Evolutionary conservation across 1,140 invertebrate species (phyloP).

Genomic region (Drosophila athabasca): DNA sequence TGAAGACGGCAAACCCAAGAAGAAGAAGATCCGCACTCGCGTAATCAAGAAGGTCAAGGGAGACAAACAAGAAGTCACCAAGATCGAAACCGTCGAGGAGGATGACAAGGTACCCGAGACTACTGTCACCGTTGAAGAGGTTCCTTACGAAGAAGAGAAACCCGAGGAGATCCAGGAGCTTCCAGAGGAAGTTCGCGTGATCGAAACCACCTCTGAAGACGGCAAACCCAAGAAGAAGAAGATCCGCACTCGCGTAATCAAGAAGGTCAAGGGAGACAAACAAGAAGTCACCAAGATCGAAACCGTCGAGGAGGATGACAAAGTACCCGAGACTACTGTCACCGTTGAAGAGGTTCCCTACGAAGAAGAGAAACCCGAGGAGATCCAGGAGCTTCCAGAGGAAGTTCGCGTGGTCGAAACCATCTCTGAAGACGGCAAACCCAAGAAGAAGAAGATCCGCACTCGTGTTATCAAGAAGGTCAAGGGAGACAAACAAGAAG

Average conservation of each 20-base stretch:
- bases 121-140: slow-evolving; percentile 6
- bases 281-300: no score
- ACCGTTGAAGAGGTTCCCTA: no score
- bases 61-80: slow-evolving; percentile 10
- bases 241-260: slow-evolving; percentile 2
- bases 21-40: slow-evolving; percentile 14
- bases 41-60: slow-evolving; percentile 17
- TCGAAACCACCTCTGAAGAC: background rate
- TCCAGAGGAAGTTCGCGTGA: background rate
- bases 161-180: background rate
- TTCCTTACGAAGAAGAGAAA: background rate
- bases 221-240: slow-evolving; percentile 4
- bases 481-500: no score
- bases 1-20: slow-evolving; percentile 12
- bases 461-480: no score
- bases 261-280: background rate
- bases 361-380: no score
- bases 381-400: no score
- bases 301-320: no score
- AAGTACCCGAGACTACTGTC: no score
- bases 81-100: slow-evolving; percentile 13
- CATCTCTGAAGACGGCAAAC: no score
- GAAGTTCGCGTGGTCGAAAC: no score
- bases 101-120: slow-evolving; percentile 11
- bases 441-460: no score